Conservation (phyloP, 1,140 invertebrate genomes). For the Musca vetustissima region DNA sequence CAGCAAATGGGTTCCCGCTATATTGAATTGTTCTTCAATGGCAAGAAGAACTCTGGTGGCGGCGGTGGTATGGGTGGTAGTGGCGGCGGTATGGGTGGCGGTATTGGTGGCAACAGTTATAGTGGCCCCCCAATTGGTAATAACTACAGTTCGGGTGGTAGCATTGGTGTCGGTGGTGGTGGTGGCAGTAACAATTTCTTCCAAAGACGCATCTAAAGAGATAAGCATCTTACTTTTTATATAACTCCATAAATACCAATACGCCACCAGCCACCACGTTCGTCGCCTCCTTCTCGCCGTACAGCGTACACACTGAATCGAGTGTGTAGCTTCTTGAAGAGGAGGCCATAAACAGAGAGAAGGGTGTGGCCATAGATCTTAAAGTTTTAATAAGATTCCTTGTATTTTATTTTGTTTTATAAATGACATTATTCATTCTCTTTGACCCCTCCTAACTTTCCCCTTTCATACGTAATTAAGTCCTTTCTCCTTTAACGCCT, state of each 20-base stretch:
- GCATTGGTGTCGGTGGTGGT: constrained; percentile 3
- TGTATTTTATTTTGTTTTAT: too few species aligned
- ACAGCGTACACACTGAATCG: too few species aligned
- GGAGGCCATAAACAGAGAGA: too few species aligned
- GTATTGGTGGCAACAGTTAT: too few species aligned
- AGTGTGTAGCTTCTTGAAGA: too few species aligned
- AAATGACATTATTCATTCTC: too few species aligned
- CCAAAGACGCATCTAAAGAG: constrained; percentile 42
- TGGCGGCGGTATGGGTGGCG: constrained; percentile 22
- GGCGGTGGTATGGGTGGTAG: constrained; percentile 26
- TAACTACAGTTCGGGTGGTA: constrained; percentile 9
- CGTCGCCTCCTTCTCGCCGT: too few species aligned
- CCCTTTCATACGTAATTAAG: too few species aligned
- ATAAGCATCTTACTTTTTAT: constrained; percentile 34
- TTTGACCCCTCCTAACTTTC: too few species aligned
- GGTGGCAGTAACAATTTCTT: constrained; percentile 23
- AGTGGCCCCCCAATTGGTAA: background rate
- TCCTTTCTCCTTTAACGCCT: too few species aligned
- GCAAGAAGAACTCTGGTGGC: constrained; percentile 40
- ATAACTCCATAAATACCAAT: constrained; percentile 41
- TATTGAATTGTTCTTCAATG: constrained; percentile 68
- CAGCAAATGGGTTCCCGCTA: constrained; percentile 88
- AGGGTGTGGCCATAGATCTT: too few species aligned
- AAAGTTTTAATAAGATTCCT: too few species aligned
- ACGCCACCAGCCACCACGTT: background rate